These are phyloP conservation scores for Cantharis lateralis DNA, from an alignment of 2,888 invertebrate genomes.

Conservation along the genomic window DNA sequence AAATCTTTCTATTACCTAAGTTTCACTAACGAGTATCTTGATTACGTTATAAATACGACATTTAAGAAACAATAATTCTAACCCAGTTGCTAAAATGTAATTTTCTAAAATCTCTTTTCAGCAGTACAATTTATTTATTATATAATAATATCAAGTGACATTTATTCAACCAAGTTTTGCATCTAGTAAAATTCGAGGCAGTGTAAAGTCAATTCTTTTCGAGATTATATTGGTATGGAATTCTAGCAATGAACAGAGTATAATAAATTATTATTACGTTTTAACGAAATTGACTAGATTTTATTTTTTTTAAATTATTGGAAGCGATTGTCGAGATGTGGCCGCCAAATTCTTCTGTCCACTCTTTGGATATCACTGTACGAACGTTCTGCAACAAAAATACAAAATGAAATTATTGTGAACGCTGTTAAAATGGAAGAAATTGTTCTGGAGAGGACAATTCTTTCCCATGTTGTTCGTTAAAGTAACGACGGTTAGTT, in stretches of 20 bases:
- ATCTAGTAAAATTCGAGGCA: neutral
- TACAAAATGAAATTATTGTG: too few relatives aligned
- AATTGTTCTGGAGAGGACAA: neutral
- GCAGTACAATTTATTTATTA: neutral
- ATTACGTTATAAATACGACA: neutral
- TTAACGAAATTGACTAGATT: slow-evolving; percentile 22
- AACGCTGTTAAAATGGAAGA: neutral
- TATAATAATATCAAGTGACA: neutral
- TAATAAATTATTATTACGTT: neutral
- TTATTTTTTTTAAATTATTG: slow-evolving; percentile 10
- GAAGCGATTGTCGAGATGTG: slow-evolving; percentile 31
- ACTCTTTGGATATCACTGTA: slow-evolving; percentile 63
- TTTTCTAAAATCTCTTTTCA: neutral
- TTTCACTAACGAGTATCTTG: neutral
- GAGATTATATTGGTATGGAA: neutral
- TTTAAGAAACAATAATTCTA: neutral
- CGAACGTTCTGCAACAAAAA: slow-evolving; percentile 60
- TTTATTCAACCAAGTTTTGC: neutral
- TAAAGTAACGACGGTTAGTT: neutral
- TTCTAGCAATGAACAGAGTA: neutral
- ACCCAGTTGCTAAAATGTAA: neutral
- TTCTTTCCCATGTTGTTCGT: neutral
- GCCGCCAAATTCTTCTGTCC: slow-evolving; percentile 49
- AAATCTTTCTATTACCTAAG: neutral
- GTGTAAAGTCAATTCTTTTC: neutral